Percentiles rank a stretch among this genome's conserved stretches.
Conservation (phyloP, 2,113 vertebrate species). For the Coptodon rendalli region DNA sequence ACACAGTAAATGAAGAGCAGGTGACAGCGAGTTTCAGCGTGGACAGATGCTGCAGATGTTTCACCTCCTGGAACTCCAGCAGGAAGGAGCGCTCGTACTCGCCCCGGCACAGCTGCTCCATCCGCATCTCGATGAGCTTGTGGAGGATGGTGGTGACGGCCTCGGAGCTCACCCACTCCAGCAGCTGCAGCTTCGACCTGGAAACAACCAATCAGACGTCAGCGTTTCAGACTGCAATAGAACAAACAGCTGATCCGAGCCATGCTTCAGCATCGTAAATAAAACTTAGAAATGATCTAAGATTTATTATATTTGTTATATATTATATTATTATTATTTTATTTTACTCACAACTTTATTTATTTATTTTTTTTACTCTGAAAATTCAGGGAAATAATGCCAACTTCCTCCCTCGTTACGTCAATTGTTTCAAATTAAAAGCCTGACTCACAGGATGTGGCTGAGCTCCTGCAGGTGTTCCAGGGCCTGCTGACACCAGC, state of each 20-base stretch:
- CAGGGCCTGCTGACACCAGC: conserved; percentile 88
- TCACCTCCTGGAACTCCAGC: conserved; percentile 87
- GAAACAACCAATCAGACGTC: background rate
- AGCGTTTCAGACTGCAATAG: accelerated
- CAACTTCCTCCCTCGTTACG: background rate
- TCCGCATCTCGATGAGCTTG: conserved; percentile 86
- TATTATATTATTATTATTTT: background rate
- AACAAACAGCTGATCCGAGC: background rate
- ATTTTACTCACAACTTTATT: background rate
- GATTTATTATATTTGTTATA: background rate
- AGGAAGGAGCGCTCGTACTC: conserved; percentile 94
- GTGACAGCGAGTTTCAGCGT: accelerated
- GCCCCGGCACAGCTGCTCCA: conserved; percentile 89
- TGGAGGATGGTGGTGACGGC: conserved; percentile 90
- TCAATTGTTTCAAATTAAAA: background rate
- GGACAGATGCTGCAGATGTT: background rate
- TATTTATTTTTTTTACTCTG: background rate
- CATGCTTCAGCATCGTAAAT: accelerated
- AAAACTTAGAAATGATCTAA: background rate
- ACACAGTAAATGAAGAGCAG: background rate
- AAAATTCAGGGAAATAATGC: background rate
- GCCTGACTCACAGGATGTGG: conserved; percentile 77
- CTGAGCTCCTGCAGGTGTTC: conserved; percentile 85
- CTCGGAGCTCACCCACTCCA: conserved; percentile 90
- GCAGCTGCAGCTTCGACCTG: conserved; percentile 82